phyloP scores from a whole-genome alignment of 2,797 vertebrate species.

The Jordanella pulchra region DNA sequence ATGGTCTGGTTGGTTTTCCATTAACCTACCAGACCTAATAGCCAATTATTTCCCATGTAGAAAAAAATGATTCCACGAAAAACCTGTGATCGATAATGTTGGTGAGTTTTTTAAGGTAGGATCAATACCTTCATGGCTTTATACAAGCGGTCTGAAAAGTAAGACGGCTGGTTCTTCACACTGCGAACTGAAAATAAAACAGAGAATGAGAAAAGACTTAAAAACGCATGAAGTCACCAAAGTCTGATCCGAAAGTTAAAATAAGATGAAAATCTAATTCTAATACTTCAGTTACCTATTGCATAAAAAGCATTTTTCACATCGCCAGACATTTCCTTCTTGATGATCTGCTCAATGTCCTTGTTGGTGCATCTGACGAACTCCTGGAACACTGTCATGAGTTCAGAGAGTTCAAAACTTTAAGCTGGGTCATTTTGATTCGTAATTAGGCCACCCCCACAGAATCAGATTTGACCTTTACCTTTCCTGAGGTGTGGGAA shows the following conservation, averaged over 20 bases:
- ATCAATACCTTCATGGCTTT: conserved; percentile 95
- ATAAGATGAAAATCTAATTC: background rate
- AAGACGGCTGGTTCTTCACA: conserved; percentile 94
- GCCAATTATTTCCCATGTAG: background rate
- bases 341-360: conserved; percentile 93
- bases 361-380: conserved; percentile 93
- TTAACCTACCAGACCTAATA: background rate
- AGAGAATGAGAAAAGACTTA: conserved; percentile 17
- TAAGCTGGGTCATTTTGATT: background rate
- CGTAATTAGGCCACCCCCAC: background rate
- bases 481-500: conserved; percentile 93
- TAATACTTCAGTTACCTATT: conserved; percentile 81
- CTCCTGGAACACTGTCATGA: conserved; percentile 91
- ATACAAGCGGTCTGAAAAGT: conserved; percentile 95
- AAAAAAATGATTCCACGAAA: background rate
- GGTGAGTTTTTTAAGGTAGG: background rate
- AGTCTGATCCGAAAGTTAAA: background rate
- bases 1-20: background rate
- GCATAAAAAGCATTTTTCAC: conserved; percentile 88
- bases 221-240: conserved; percentile 10
- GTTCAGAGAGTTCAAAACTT: background rate
- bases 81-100: background rate
- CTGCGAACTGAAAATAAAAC: conserved; percentile 84
- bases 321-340: conserved; percentile 95
- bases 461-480: conserved; percentile 58